Conservation (phyloP, 2,113 vertebrate genomes). For the Syngnathus floridae region DNA sequence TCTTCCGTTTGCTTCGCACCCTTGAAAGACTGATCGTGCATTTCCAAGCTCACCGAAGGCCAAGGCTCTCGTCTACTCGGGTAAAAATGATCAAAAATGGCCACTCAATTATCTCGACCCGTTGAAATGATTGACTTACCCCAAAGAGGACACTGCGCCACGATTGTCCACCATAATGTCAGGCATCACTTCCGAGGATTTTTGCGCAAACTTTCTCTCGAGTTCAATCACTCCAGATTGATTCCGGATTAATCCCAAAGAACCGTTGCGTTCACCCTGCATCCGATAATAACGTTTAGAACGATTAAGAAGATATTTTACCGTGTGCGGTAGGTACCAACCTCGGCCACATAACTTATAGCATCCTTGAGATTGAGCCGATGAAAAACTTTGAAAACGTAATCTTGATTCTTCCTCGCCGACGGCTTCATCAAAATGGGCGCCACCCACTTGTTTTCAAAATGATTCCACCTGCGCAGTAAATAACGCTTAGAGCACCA, state of each 20-base stretch:
- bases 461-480: conserved; percentile 79
- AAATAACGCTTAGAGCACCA: not conserved
- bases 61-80: conserved; percentile 73
- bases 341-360: conserved; percentile 87
- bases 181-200: conserved; percentile 67
- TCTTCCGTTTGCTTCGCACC: conserved; percentile 77
- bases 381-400: conserved; percentile 87
- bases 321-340: not conserved
- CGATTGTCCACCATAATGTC: conserved; percentile 17
- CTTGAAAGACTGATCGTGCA: conserved; percentile 80
- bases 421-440: conserved; percentile 83
- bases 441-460: conserved; percentile 83
- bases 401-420: conserved; percentile 80
- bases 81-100: not conserved
- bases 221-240: conserved; percentile 81
- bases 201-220: conserved; percentile 75
- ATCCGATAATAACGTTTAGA: not conserved
- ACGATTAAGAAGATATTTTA: too few species aligned
- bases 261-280: conserved; percentile 87
- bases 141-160: not conserved
- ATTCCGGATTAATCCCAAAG: conserved; percentile 86
- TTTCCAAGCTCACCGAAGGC: conserved; percentile 83
- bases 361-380: conserved; percentile 93
- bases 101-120: too few species aligned
- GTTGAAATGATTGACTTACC: conserved; percentile 41